Conservation (phyloP, 2,888 invertebrate species). For the Hipparchia sbordonii region DNA sequence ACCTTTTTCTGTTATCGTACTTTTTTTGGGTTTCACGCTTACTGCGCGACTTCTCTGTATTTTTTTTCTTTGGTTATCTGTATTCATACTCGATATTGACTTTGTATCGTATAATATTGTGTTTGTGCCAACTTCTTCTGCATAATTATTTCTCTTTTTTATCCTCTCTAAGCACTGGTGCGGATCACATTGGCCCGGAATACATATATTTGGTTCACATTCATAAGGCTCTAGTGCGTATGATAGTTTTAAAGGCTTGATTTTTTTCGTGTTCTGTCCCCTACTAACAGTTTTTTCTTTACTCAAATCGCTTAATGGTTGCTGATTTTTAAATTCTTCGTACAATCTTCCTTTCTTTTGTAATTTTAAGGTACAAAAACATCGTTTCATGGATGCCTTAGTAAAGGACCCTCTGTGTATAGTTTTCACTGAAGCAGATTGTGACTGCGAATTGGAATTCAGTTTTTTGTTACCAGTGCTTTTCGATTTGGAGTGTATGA, state of each 20-base stretch:
- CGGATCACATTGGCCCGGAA: conserved; percentile 48
- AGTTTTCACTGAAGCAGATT: conserved; percentile 18
- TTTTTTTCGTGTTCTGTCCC: conserved; percentile 40
- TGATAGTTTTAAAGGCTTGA: conserved; percentile 21
- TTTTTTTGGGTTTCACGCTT: conserved; percentile 17
- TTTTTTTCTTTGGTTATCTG: conserved; percentile 12
- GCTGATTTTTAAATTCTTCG: conserved; percentile 23
- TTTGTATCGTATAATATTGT: conserved; percentile 21
- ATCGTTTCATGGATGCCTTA: conserved; percentile 44
- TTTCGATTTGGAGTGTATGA: conserved; percentile 13
- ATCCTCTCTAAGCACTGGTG: conserved; percentile 48
- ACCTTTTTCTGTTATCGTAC: conserved; percentile 1
- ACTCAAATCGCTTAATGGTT: conserved; percentile 6
- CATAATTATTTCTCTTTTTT: conserved; percentile 38
- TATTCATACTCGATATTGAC: conserved; percentile 28
- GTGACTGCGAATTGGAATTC: conserved; percentile 32
- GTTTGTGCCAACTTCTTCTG: conserved; percentile 25
- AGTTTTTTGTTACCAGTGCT: conserved; percentile 33
- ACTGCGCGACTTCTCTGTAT: conserved; percentile 18
- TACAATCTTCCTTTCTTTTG: conserved; percentile 39
- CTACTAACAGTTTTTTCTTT: conserved; percentile 34
- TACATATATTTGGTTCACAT: conserved; percentile 49
- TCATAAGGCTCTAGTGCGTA: conserved; percentile 44
- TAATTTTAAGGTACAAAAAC: conserved; percentile 53
- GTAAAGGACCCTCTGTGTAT: conserved; percentile 40